phyloP scores from a whole-genome alignment of 2,113 vertebrate species.

The Rousettus leschenaultii region DNA sequence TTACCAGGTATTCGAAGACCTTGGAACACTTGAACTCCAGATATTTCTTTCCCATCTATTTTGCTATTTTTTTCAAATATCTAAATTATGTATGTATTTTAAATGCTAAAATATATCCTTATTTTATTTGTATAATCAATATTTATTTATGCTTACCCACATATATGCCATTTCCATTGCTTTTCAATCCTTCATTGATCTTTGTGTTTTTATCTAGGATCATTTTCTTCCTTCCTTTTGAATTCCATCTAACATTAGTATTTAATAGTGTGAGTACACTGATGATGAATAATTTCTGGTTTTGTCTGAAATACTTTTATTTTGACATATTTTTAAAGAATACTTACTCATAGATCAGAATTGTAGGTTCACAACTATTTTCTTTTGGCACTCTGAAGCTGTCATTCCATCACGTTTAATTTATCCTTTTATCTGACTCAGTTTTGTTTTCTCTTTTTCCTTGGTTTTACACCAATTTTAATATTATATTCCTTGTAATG shows the following conservation, averaged over 20 bases:
- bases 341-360: neutral
- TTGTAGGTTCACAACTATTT: neutral
- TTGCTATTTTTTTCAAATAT: neutral
- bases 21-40: neutral
- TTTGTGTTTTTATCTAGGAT: neutral
- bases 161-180: neutral
- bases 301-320: neutral
- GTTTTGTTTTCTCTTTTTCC: neutral
- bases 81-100: neutral
- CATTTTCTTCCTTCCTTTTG: neutral
- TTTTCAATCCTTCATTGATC: neutral
- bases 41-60: neutral
- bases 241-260: neutral
- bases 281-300: neutral
- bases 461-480: neutral
- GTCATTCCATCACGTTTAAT: neutral
- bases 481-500: neutral
- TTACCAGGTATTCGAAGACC: neutral
- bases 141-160: neutral
- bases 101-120: neutral
- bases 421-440: neutral
- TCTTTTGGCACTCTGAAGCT: neutral
- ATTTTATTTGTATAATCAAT: neutral
- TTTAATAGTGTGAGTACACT: neutral
- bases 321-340: neutral